These are phyloP conservation scores for Zelleria hepariella DNA, from an alignment of 2,888 invertebrate species.

Conservation along the genomic window DNA sequence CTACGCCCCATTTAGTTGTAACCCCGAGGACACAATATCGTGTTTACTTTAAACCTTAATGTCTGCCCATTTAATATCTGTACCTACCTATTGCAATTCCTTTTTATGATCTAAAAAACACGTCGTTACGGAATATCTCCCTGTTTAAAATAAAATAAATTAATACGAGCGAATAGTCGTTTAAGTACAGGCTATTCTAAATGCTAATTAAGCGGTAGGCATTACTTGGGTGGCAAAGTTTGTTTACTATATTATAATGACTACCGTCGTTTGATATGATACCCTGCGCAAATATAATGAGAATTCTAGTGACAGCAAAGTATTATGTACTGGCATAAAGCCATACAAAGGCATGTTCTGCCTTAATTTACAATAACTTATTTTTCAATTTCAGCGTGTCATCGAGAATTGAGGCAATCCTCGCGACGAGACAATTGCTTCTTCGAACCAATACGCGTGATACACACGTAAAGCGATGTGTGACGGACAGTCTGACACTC, in stretches of 20 bases:
- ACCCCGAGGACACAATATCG: background rate
- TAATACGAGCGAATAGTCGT: background rate
- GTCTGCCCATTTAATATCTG: too few relatives aligned
- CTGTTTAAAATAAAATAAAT: background rate
- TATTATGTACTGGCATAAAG: background rate
- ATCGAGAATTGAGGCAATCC: background rate
- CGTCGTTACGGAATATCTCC: background rate
- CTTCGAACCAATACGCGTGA: background rate
- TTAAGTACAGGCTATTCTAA: background rate
- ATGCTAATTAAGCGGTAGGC: slow-evolving; percentile 3
- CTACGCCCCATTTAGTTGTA: slow-evolving; percentile 40
- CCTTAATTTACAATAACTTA: too few relatives aligned
- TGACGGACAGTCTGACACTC: slow-evolving; percentile 7
- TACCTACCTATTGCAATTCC: background rate
- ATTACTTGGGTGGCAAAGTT: slow-evolving; percentile 5
- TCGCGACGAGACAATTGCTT: background rate
- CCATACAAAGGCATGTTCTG: too few relatives aligned
- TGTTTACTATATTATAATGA: background rate
- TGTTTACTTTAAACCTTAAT: slow-evolving; percentile 2
- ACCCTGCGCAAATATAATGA: too few relatives aligned
- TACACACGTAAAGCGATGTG: background rate
- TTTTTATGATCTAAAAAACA: background rate
- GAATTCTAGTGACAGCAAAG: too few relatives aligned
- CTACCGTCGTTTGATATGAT: background rate
- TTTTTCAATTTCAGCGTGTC: too few relatives aligned